phyloP scores from a whole-genome alignment of 2,888 invertebrate genomes.

The Cantharis rufa region DNA sequence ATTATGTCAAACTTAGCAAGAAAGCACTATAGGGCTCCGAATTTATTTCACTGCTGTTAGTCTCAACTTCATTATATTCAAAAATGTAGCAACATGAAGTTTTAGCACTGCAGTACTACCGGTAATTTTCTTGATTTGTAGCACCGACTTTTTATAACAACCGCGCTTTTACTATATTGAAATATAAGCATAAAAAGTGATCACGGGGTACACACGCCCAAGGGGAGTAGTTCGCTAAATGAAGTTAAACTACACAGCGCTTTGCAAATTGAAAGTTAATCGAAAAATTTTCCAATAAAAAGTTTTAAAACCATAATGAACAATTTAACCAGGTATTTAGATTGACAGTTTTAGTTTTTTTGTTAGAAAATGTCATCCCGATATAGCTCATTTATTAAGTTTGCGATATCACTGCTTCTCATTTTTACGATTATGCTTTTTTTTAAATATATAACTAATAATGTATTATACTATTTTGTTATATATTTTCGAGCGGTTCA shows the following conservation, averaged over 20 bases:
- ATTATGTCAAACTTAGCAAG: background rate
- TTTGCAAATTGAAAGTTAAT: background rate
- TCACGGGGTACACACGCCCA: background rate
- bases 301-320: background rate
- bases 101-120: background rate
- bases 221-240: background rate
- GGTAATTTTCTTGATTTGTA: background rate
- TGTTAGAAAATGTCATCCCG: too few species aligned
- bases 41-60: too few species aligned
- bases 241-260: background rate
- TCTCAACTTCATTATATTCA: background rate
- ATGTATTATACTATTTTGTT: too few species aligned
- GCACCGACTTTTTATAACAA: background rate
- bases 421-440: background rate
- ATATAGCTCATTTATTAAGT: background rate
- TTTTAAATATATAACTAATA: background rate
- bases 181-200: background rate
- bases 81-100: background rate
- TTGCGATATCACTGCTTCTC: background rate
- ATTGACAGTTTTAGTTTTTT: background rate
- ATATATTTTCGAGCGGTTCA: too few species aligned
- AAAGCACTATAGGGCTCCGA: too few species aligned
- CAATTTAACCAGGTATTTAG: background rate
- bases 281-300: background rate
- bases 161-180: background rate